These are phyloP conservation scores for Drosophila virilis DNA, from an alignment of 1,140 invertebrate species.

Conservation along the genomic window DNA sequence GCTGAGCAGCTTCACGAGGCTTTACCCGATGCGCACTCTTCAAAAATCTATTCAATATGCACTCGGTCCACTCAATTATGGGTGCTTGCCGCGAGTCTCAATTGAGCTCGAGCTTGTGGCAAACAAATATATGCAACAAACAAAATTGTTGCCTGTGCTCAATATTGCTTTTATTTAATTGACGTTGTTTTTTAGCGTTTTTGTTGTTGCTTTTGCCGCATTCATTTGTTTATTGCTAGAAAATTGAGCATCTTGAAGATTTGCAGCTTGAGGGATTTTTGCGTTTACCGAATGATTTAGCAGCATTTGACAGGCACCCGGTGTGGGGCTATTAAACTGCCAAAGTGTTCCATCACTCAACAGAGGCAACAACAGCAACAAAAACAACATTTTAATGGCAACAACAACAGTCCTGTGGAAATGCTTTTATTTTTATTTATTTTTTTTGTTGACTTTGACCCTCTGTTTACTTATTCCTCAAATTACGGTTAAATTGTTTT, in stretches of 20 bases:
- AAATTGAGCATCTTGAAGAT: constrained; percentile 41
- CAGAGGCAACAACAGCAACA: constrained; percentile 44
- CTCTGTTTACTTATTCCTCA: constrained; percentile 74
- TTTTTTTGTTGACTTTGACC: constrained; percentile 20
- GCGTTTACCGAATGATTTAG: constrained; percentile 56
- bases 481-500: constrained; percentile 82
- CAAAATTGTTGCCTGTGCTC: constrained; percentile 26
- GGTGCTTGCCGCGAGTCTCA: constrained; percentile 16
- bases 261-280: constrained; percentile 29
- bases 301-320: constrained; percentile 55
- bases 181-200: not conserved
- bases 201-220: not conserved
- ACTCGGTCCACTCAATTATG: constrained; percentile 35
- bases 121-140: constrained; percentile 35
- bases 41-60: constrained; percentile 15
- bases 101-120: constrained; percentile 24
- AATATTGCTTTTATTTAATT: constrained; percentile 6
- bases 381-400: not conserved
- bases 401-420: constrained; percentile 8
- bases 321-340: constrained; percentile 68
- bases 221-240: constrained; percentile 36
- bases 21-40: not conserved
- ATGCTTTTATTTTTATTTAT: constrained; percentile 5
- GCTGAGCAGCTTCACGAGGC: not conserved
- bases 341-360: constrained; percentile 70